Evolutionary conservation across 2,888 invertebrate species (phyloP), one percentile per base, ranked within the genome.

Genomic region (Drosophila mayaguana): DNA sequence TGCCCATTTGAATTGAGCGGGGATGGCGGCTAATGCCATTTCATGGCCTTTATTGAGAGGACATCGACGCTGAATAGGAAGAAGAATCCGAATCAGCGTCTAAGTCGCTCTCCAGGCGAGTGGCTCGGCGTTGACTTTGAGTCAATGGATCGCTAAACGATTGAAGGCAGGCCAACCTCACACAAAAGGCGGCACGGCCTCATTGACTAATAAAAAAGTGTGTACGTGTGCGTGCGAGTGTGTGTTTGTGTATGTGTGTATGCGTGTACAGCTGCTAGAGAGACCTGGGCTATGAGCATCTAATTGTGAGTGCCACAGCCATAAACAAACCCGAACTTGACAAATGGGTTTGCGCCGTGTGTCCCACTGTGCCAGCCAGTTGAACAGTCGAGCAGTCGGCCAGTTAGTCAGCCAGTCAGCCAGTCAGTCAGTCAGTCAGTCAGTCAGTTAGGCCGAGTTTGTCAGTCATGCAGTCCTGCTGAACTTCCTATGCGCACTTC

Each of bases 291-390:
- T 77, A 83, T 71, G 69, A 76, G 72, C 42, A 77, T 76, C 64
- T 63, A 81, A 82, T 79, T 81, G 78, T 69, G 63, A 68, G 72
- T 78, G 66, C 28, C 43, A 42, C 46, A 46, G 72, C 51, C 67
- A 78, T 78, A 75, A 72, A 75, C 53, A 59, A 75, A 55, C 66
- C 78, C 55, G 59, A 75, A 81, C 79, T 88, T 81, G 87, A 88
- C 87, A 87, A 87, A 88, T 86, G 84, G 84, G 76, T 82, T 88
- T 78, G 61, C 55, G 66, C 64, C 51, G 60, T 63, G 60, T 68
- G 55, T 69, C 78, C 80, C 75, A 72, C 75, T 75, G 69, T 74
- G 74, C 68, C 72, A 53, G 16, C 46, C 46, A 46, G 79, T 67
- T 25, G 6, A 6, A 5, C 78, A 77, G 80, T 42, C 56, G 59